Base-by-base conservation (phyloP, 2,797 vertebrate genomes). In the Todus mexicanus region DNA sequence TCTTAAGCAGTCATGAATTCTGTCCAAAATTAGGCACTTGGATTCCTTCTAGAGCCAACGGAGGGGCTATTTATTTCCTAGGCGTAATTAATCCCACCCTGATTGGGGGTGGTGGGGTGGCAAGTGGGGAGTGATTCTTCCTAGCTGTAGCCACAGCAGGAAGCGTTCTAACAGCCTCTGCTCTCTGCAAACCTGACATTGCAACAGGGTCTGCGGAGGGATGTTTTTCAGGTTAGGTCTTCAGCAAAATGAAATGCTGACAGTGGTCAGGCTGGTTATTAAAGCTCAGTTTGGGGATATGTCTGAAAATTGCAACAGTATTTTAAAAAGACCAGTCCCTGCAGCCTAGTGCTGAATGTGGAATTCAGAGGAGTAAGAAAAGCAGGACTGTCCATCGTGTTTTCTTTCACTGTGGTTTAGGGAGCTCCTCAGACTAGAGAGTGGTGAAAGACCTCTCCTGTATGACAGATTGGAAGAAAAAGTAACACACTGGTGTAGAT, bases 131-230 rank as follows among this genome's bases (percentile, higher is more conserved):
- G 48, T 45, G 7, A 35, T 89, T 79, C 43, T 90, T 79, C 26
- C 47, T 50, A 15, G 37, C 3, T 16, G 26, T 48, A 66, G 37
- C 48, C 16, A 19, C 40, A 79, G 43, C 42, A n/a, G 33, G 15
- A 66, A 33, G 14, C 8, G 5, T 54, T 54, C 22, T 47, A 47
- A 40, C 16, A 76, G 31, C 25, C 21, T 19, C 1, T 3, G 45
- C 25, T 74, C 69, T 76, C 68, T 76, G 48, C 53, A 90, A 61
- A 63, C 9, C 15, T 56, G 45, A 11, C 5, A 3, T 65, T 57
- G 19, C 0, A 1, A 40, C 27, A 37, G 20, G 11, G n/a, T 64
- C 45, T 85, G 27, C 20, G 0, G 2, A 37, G 22, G 25, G 9
- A 37, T 53, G 27, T 33, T 57, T 70, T 48, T 50, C 14, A 26